phyloP scores from a whole-genome alignment of 1,140 invertebrate species.

The Radopholus similis region DNA sequence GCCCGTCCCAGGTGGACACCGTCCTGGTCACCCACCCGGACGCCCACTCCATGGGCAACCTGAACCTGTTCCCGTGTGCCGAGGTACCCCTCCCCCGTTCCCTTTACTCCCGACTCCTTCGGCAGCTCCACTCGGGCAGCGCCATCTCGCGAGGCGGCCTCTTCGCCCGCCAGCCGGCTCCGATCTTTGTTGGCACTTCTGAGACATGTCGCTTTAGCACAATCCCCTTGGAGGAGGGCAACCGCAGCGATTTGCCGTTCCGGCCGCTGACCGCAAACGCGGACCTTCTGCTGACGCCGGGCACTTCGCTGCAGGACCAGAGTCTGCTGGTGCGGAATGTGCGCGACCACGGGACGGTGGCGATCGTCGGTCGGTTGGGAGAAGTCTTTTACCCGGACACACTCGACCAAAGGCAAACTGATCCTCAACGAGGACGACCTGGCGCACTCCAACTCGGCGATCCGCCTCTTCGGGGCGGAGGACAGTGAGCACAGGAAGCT shows the following conservation, averaged over 20 bases:
- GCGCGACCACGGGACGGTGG: conserved; percentile 27
- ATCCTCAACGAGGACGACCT: conserved; percentile 22
- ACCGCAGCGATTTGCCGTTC: conserved; percentile 29
- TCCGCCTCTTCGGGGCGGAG: conserved; percentile 13
- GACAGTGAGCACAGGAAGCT: conserved; percentile 28
- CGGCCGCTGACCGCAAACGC: conserved; percentile 23
- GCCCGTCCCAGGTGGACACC: conserved; percentile 6
- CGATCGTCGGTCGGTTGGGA: conserved; percentile 22
- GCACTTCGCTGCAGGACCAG: conserved; percentile 30
- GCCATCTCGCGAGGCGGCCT: background rate
- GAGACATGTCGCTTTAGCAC: background rate
- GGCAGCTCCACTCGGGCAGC: background rate
- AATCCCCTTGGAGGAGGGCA: conserved; percentile 10
- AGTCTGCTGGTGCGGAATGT: conserved; percentile 27
- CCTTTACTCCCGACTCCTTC: background rate
- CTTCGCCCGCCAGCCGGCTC: conserved; percentile 9
- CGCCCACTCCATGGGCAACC: conserved; percentile 33
- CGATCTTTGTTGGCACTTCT: conserved; percentile 25
- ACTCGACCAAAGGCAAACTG: conserved; percentile 10
- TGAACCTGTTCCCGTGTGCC: conserved; percentile 29
- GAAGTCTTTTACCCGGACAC: too few relatives aligned
- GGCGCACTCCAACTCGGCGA: conserved; percentile 16
- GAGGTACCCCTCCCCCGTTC: conserved; percentile 17
- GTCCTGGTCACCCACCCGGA: conserved; percentile 26
- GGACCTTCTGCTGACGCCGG: conserved; percentile 25